These are phyloP conservation scores for Nudaria mundana DNA, from an alignment of 2,888 invertebrate genomes.

Conservation along the genomic window DNA sequence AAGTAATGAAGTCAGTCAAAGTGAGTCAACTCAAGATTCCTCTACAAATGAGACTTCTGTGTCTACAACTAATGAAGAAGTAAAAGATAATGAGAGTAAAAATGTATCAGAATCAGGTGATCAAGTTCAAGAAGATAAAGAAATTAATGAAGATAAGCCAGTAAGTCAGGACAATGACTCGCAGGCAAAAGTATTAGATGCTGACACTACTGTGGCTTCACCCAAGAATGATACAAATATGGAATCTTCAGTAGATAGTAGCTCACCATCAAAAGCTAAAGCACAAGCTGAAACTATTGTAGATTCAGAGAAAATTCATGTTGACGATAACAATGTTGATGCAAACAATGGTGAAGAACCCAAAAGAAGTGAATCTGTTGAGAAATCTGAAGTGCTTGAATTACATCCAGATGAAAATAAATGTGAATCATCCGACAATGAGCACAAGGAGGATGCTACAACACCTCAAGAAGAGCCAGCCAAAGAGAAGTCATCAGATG, in stretches of 20 bases:
- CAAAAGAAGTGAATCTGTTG: constrained; percentile 50
- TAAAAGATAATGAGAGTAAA: constrained; percentile 31
- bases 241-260: constrained; percentile 34
- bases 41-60: constrained; percentile 29
- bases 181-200: constrained; percentile 39
- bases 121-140: constrained; percentile 24
- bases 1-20: constrained; percentile 45
- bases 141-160: constrained; percentile 22
- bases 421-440: constrained; percentile 54
- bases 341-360: constrained; percentile 24
- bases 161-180: constrained; percentile 24
- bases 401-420: constrained; percentile 63
- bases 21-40: constrained; percentile 32
- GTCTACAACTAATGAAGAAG: constrained; percentile 60
- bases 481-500: constrained; percentile 27
- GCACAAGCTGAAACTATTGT: too few species aligned
- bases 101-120: constrained; percentile 26
- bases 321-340: constrained; percentile 18
- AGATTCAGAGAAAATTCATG: constrained; percentile 25
- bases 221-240: constrained; percentile 51
- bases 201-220: constrained; percentile 58
- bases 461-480: constrained; percentile 31
- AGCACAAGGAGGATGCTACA: constrained; percentile 27
- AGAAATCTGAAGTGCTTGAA: constrained; percentile 65
- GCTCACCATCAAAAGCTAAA: constrained; percentile 12